Percentiles rank a stretch among this genome's conserved stretches.
phyloP scores from a whole-genome alignment of 2,888 invertebrate genomes.

The Andricus quercusramuli region DNA sequence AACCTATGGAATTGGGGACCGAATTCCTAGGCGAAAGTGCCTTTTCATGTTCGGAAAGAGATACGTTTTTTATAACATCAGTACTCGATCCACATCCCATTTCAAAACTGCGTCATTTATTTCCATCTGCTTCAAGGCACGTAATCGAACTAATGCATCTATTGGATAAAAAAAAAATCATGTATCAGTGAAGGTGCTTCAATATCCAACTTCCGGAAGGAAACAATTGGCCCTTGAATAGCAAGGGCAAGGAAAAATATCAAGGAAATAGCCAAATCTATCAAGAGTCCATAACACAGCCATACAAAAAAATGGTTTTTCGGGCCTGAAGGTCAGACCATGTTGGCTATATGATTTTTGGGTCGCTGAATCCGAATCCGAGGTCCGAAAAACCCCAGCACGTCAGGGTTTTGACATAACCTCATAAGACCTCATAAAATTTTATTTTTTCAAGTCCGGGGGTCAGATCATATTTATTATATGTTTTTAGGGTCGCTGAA shows the following conservation, averaged over 20 bases:
- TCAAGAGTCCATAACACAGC: too few species aligned
- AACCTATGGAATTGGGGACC: constrained; percentile 28
- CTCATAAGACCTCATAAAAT: too few species aligned
- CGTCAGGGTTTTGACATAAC: too few species aligned
- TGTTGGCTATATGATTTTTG: too few species aligned
- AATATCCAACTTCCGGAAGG: neutral
- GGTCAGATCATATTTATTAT: too few species aligned
- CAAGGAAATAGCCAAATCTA: neutral
- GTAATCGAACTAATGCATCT: constrained; percentile 36
- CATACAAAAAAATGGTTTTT: too few species aligned
- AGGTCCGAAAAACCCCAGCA: too few species aligned
- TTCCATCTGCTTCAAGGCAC: constrained; percentile 20
- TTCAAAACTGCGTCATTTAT: constrained; percentile 38
- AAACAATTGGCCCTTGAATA: neutral
- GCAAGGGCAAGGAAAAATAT: neutral
- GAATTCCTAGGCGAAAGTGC: constrained; percentile 48
- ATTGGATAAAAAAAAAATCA: neutral
- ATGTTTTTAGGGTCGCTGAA: too few species aligned
- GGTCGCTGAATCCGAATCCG: too few species aligned
- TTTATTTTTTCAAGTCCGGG: too few species aligned
- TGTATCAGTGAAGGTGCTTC: neutral
- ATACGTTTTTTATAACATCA: constrained; percentile 58
- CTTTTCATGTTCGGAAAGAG: constrained; percentile 51
- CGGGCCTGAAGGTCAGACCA: too few species aligned
- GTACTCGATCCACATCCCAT: constrained; percentile 64